A percentile compares a stretch with the other conserved stretches of the same genome.
Conservation (phyloP, 2,113 vertebrate species). For the Cercopithecus mona region DNA sequence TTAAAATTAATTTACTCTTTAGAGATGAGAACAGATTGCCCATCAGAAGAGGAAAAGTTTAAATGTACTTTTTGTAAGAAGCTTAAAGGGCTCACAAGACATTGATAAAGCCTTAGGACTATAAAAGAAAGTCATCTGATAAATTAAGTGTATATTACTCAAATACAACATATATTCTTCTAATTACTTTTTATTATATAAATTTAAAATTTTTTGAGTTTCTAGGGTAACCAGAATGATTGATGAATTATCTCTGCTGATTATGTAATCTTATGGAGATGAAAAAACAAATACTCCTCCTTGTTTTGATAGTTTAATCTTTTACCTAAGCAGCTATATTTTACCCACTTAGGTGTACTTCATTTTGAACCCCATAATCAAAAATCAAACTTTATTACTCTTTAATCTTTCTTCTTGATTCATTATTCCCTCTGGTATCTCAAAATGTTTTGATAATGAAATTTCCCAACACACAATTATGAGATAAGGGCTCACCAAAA, state of each 20-base stretch:
- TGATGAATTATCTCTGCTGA: background rate
- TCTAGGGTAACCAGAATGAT: background rate
- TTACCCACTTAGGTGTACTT: background rate
- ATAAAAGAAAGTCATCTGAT: background rate
- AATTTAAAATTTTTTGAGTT: background rate
- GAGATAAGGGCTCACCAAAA: background rate
- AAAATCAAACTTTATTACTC: background rate
- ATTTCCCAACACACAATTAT: background rate
- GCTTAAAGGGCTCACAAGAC: background rate
- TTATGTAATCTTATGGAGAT: background rate
- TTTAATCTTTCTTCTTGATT: background rate
- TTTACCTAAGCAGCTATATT: background rate
- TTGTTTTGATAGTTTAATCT: background rate
- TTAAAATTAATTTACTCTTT: constrained; percentile 33
- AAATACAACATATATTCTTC: background rate
- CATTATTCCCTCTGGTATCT: background rate
- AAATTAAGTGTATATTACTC: background rate
- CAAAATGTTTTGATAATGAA: constrained; percentile 18
- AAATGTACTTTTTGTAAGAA: background rate
- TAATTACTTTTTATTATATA: background rate
- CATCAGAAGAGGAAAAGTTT: background rate
- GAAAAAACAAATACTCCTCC: background rate
- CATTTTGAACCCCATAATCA: background rate
- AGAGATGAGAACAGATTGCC: constrained; percentile 9
- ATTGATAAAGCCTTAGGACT: background rate